Percentiles rank a stretch among this genome's conserved stretches.
These are phyloP conservation scores for Crocuta crocuta DNA, from an alignment of 2,113 vertebrate genomes.

Conservation along the genomic window DNA sequence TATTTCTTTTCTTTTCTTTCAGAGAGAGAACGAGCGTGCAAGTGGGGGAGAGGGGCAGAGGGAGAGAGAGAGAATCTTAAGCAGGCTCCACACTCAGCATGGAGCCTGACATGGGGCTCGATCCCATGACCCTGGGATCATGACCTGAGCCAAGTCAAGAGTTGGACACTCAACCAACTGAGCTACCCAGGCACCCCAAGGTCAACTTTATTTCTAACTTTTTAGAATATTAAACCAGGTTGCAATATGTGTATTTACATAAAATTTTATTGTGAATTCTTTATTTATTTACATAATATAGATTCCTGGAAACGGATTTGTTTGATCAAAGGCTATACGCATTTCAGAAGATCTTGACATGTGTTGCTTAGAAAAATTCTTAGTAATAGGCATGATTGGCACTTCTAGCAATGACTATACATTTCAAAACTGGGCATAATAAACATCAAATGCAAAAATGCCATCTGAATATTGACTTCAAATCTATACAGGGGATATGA, in stretches of 20 bases:
- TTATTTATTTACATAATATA: neutral
- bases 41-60: no score
- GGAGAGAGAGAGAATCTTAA: no score
- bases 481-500: neutral
- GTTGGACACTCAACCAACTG: no score
- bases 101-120: no score
- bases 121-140: no score
- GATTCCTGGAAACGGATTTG: neutral
- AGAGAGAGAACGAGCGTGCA: no score
- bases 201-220: neutral
- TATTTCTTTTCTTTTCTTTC: neutral
- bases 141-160: no score
- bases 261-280: neutral
- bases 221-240: neutral
- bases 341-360: conserved; percentile 25
- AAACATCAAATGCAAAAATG: neutral
- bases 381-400: neutral
- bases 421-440: neutral
- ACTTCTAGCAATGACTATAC: neutral
- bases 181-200: neutral
- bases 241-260: neutral
- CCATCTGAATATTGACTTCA: conserved; percentile 11
- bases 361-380: conserved; percentile 42
- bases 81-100: no score
- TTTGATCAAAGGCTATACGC: neutral